Evolutionary conservation across 2,797 vertebrate species (phyloP), one percentile per base, ranked within the genome.

Genomic region (Enteromius treurensis): DNA sequence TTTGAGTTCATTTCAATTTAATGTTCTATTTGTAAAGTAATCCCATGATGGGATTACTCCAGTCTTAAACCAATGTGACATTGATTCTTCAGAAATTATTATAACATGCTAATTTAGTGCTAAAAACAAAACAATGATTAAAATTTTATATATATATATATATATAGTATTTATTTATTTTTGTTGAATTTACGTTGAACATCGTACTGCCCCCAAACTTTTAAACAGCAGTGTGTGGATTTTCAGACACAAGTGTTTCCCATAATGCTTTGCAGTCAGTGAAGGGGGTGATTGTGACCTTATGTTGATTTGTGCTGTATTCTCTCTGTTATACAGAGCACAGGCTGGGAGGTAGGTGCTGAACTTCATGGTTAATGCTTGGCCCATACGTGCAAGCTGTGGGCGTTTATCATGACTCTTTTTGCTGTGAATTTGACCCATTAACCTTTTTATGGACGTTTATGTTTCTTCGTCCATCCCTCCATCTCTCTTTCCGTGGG

Each of bases 331-430:
- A 98, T 93, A 98, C 98, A 99, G 98, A 99, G 98, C 95, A 99
- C 98, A 96, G 98, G 98, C 98, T 99, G 98, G 98, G 98, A 99
- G 98, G 98, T 99, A 99, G 97, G 98, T 99, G 95, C 94, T 90
- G 40, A 84, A 82, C 80, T 92, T 94, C 88, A 95, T 95, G 95
- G 96, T 95, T 94, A 96, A 96, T 90, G 98, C 97, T 98, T 96
- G 92, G 91, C 96, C 97, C 96, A 96, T 93, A 94, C 96, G 95
- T 96, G 95, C 97, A 95, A 96, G 94, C 94, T 94, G 85, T 95
- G 95, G 95, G 95, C 90, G 92, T 83, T 77, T 70, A 77, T 83
- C 82, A 78, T 60, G 67, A 83, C 75, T 83, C 80, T 82, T 69
- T 88, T 95, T 95, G 94, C 96, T 95, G 85, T 94, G 94, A 96